Base-by-base conservation (phyloP, 1,140 invertebrate species). In the Pomacea maculata region DNA sequence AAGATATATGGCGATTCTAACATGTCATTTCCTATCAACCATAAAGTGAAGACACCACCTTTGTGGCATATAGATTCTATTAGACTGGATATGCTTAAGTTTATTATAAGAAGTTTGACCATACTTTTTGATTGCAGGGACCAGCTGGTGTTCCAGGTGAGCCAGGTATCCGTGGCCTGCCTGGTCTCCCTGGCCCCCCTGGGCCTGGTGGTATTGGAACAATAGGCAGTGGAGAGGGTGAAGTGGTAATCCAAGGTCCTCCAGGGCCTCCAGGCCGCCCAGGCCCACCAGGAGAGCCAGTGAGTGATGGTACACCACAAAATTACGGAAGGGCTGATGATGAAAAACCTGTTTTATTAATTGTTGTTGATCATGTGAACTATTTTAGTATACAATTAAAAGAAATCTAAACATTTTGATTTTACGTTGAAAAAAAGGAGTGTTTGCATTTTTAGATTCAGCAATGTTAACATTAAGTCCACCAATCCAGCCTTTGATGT, bases 141-240 rank as follows among this genome's bases (percentile, higher is more conserved):
- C 71, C 80, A 10, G 84, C 84, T 74, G 89, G 89, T 52, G 75
- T 79, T 57, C 55, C 29, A 21, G 89, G 89, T 67, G 81, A 81
- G 15, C 70, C 72, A 25, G 86, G 85, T 61, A 83, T 45, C 57
- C 77, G 72, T 79, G 80, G 83, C 83, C 82, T 29, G 83, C 83
- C 57, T 61, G 85, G 84, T 57, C 83, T 21, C 68, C 67, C 75
- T 77, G 76, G 82, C 78, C 82, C 82, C 2, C 54, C 67, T 29
- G 84, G 84, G n/a, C 68, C 82, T 70, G 74, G 67, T 52, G 80
- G 34, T 8, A 73, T 75, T 75, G 74, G 73, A 17, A 65, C 29
- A 11, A 11, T 74, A 67, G 68, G 29, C 29, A 45, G 29, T 57
- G 78, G 63, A 12, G 67, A 71, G 55, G 71, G 64, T 34, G 25